Base-by-base conservation (phyloP, 2,888 invertebrate genomes). In the Tipula lateralis region DNA sequence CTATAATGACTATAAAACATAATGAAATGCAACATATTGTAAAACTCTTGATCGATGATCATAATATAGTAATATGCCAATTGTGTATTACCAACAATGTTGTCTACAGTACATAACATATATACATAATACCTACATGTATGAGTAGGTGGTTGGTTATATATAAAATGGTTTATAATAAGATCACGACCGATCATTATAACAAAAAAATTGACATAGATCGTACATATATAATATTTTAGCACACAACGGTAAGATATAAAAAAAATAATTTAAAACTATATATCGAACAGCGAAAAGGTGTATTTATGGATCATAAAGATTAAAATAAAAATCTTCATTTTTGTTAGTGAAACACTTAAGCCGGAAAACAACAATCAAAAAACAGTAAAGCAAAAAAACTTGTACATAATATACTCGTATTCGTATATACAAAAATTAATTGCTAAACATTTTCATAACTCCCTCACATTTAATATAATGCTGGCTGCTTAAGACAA, bases 11-110 rank as follows among this genome's bases (percentile, higher is more conserved):
- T 24, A 24, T 66, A 12, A 24, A 66, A 66, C 19, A 24, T 66
- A 66, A 66, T 66, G 24, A 66, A 66, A 24, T 66, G 66, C 66
- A 66, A 66, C 66, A 66, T 66, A n/a, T n/a, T n/a, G n/a, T n/a
- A 66, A 24, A 66, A 66, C 24, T n/a, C n/a, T 24, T 66, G 66
- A 19, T 66, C 66, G 66, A 66, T 66, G 66, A 24, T 66, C 66
- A 19, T 66, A 19, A 24, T 66, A 66, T 66, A 19, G 24, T 66
- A 66, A n/a, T 50, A 50, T 50, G 16, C 44, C n/a, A 50, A 50
- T 16, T 50, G 16, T 50, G 16, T 5, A 50, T 50, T 50, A 24
- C 19, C 24, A 24, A 66, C 66, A 66, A 66, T 66, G 66, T 66
- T 66, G 66, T 24, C 2, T 44, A 3, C 16, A 44, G 3, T 44